Evolutionary conservation across 1,140 invertebrate genomes (phyloP), one percentile per base, ranked within the genome.

Genomic region (Subanguina moxae): DNA sequence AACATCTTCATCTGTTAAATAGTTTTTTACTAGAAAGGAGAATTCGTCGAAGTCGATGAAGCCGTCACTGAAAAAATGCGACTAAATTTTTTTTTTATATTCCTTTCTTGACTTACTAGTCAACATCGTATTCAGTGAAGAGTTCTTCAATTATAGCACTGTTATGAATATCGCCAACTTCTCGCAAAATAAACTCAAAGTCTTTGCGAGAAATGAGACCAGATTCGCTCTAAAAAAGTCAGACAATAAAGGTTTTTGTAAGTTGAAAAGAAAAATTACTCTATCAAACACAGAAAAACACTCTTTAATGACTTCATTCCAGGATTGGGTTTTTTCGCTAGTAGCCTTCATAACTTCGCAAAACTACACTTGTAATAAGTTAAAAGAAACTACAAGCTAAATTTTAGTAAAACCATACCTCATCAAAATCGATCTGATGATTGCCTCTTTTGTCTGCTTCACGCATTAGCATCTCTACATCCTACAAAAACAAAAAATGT

Each of bases 251-350:
- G 21, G 1, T 46, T 23, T 67, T 8, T 67, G 48, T 15, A 52
- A 52, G 30, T 62, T 0, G 21, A 21, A 28, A 46, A 58, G 9
- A 56, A 42, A 65, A 28, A 58, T 62, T 64, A 79, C 77, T 65
- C 78, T 27, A 67, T 82, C 80, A 61, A 82, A 82, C 32, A 82
- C 80, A 11, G 62, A 68, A 70, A 82, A 82, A 61, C 80, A 82
- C 56, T 82, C 74, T 59, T 75, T 72, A 62, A 80, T 70, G 32
- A 82, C 63, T 57, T 82, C 80, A 46, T 82, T 82, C 80, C 80
- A 82, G 13, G 67, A 68, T 38, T 75, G 65, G 28, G 78, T 78
- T 67, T 82, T 82, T 58, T 80, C 71, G 11, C 68, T 75, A 32
- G 82, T 78, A 25, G 73, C 71, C 38, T 82, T 77, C 80, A 82